Base-by-base conservation (phyloP, 1,140 invertebrate genomes). In the Galleria mellonella region DNA sequence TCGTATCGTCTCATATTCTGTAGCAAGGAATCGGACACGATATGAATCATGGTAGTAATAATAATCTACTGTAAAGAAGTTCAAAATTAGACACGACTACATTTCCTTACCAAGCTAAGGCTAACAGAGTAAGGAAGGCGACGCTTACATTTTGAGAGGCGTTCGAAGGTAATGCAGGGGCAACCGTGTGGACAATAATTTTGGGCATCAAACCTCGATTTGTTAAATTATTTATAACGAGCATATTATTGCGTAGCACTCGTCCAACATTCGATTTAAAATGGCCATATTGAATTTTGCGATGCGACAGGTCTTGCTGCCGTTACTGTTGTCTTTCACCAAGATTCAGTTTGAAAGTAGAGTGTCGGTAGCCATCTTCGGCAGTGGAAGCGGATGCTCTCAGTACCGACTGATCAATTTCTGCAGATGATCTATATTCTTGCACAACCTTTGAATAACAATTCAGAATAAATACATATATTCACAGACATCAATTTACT, bases 71-170 rank as follows among this genome's bases (percentile, higher is more conserved):
- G 43, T 32, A 49, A 30, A 43, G 11, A 33, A 39, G 15, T 37
- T 4, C 14, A 23, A 6, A 3, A 48, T 48, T 46, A 43, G 40
- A 51, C 12, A 53, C 57, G 42, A 53, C 51, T 59, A 67, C 42
- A 31, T 51, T 50, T 57, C 51, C 59, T 59, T 62, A 57, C 44
- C 43, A 50, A 52, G 51, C 51, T 65, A 59, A 56, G 39, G 37
- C 50, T 52, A 64, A 23, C 17, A 23, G 17, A 23, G 6, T 23
- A 23, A 23, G 2, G 17, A 23, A 23, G 11, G 11, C 17, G 40
- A 17, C 8, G 40, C 2, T 47, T 23, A 3, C 2, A 3, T 3
- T 23, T 23, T 23, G 6, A 6, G 6, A 23, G 17, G 17, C 17
- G 17, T 23, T 23, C 17, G 6, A 23, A 23, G 6, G 17, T 6